These are phyloP conservation scores for Turdus rufiventris DNA, from an alignment of 2,113 vertebrate genomes.

Conservation along the genomic window DNA sequence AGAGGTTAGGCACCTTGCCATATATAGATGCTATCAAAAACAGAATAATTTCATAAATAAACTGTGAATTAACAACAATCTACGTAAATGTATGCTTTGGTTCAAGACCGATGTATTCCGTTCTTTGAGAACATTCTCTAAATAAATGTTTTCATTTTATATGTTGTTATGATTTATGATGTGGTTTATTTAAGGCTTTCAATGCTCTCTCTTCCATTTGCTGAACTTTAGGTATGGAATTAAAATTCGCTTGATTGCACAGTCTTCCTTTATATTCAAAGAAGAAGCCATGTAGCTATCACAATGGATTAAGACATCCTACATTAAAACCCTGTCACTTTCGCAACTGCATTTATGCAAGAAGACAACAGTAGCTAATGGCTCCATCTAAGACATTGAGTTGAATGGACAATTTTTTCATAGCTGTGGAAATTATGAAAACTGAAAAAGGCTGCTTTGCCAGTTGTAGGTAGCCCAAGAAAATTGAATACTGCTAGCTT, in stretches of 20 bases:
- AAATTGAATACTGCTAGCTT: slow-evolving; percentile 3
- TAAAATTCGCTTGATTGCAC: not conserved
- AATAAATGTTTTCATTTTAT: slow-evolving; percentile 30
- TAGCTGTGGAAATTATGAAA: slow-evolving; percentile 44
- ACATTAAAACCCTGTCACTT: slow-evolving; percentile 61
- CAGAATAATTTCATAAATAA: slow-evolving; percentile 43
- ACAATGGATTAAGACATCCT: slow-evolving; percentile 48
- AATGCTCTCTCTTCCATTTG: not conserved
- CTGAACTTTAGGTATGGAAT: not conserved
- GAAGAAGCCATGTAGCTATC: slow-evolving; percentile 27
- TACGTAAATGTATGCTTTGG: not conserved
- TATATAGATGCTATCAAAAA: slow-evolving; percentile 37
- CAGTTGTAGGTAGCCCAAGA: not conserved
- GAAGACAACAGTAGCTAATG: slow-evolving; percentile 69
- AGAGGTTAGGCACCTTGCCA: slow-evolving; percentile 42
- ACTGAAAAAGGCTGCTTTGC: slow-evolving; percentile 40
- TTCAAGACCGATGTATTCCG: not conserved
- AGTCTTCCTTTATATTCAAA: not conserved
- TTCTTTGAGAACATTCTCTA: slow-evolving; percentile 13
- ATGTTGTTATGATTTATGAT: slow-evolving; percentile 28
- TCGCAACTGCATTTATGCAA: slow-evolving; percentile 64
- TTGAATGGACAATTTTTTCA: slow-evolving; percentile 67
- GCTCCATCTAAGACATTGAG: slow-evolving; percentile 45
- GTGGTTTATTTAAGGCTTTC: slow-evolving; percentile 34
- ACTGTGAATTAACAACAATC: slow-evolving; percentile 12